Evolutionary conservation across 1,140 invertebrate species (phyloP).

Genomic region (Caerostris extrusa): DNA sequence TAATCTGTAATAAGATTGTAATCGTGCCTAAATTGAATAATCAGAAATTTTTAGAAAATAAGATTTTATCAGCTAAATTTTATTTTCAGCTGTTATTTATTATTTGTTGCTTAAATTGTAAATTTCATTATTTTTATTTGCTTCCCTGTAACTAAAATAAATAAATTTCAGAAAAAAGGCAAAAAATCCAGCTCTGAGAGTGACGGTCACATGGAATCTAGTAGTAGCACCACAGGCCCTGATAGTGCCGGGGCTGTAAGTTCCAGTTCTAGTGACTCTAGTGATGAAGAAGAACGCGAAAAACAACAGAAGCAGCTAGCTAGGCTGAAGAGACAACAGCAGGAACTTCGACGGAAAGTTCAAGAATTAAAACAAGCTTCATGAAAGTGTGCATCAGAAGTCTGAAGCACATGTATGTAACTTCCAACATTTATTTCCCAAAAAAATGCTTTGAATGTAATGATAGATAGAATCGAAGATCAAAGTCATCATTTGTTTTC

Average conservation of each 20-base stretch:
- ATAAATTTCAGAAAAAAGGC: conserved; percentile 67
- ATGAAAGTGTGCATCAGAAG: conserved; percentile 66
- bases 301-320: conserved; percentile 70
- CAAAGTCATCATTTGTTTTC: too few relatives aligned
- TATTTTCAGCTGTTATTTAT: too few relatives aligned
- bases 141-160: conserved; percentile 33
- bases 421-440: conserved; percentile 25
- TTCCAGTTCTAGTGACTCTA: conserved; percentile 53
- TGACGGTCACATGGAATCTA: conserved; percentile 65
- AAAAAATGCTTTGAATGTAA: too few relatives aligned
- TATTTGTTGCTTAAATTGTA: too few relatives aligned
- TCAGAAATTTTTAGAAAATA: too few relatives aligned
- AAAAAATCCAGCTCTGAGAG: conserved; percentile 75
- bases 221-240: conserved; percentile 59
- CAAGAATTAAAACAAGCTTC: conserved; percentile 76
- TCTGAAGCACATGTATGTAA: conserved; percentile 74
- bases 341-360: conserved; percentile 73
- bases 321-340: conserved; percentile 71
- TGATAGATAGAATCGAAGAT: too few relatives aligned
- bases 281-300: conserved; percentile 71
- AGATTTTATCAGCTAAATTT: too few relatives aligned
- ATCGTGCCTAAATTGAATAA: too few relatives aligned
- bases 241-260: conserved; percentile 50
- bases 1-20: too few relatives aligned
- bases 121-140: neutral